Evolutionary conservation across 1,140 invertebrate genomes (phyloP), one percentile per base, ranked within the genome.

Genomic region (Drosophila ogumai): DNA sequence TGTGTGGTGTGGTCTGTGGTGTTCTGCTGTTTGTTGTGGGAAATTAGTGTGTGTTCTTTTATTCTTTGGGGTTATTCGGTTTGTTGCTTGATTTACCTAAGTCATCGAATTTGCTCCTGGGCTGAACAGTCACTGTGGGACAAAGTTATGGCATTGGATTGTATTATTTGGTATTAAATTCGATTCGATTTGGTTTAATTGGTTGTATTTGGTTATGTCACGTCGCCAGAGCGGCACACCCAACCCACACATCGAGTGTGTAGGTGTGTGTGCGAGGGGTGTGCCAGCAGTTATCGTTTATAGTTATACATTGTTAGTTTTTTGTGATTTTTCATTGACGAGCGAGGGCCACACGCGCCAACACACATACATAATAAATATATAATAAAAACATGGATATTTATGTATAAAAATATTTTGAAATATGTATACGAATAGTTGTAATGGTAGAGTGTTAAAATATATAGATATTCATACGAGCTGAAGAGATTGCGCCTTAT

Each of bases 61-160:
- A 59, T 36, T 64, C 63, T 44, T 47, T 65, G 61, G 19, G 50
- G 50, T 57, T 64, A 49, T 77, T 59, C 54, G 58, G 65, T 59
- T 66, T 78, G 61, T 85, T 68, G 73, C 75, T 87, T 78, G 77
- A 90, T 93, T 96, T 96, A 96, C 95, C 95, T 95, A 95, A 94
- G 93, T 95, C 95, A 93, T 95, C 94, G 94, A 94, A 95, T 93
- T 95, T 95, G 94, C 95, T 95, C 95, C 95, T 95, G 93, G 95
- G 95, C 93, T 95, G 95, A 92, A 95, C 94, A 93, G 95, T 94
- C 95, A 96, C 95, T 96, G 95, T 92, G 82, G 85, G 91, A 75
- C 79, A 86, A 79, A 91, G 86, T 86, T 86, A 90, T 90, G 79
- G 82, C 79, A 91, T 91, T 91, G 82, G 79, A 65, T 91, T 78